phyloP scores from a whole-genome alignment of 1,140 invertebrate species.

The Melitaea cinxia region DNA sequence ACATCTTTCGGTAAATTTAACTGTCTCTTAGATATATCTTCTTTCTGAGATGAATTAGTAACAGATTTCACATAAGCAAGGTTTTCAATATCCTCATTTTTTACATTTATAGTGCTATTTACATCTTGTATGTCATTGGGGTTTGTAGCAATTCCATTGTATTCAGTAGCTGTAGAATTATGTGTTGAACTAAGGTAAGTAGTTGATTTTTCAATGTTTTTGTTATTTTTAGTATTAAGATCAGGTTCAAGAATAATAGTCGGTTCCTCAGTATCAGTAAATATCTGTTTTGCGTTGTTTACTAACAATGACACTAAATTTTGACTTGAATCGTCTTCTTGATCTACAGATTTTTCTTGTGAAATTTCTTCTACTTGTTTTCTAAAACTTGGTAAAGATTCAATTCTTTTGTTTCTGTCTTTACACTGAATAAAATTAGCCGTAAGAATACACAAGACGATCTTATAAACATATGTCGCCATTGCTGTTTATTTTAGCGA shows the following conservation, averaged over 20 bases:
- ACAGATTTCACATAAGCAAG: not conserved
- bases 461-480: not conserved
- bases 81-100: not conserved
- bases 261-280: slow-evolving; percentile 35
- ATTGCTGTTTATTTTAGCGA: not conserved
- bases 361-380: slow-evolving; percentile 48
- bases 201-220: not conserved
- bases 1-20: slow-evolving; percentile 40
- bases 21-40: not conserved
- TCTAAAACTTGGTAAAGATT: slow-evolving; percentile 45
- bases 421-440: not conserved
- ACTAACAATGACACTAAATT: slow-evolving; percentile 57
- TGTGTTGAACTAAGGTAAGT: not conserved
- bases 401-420: slow-evolving; percentile 20
- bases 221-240: not conserved
- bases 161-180: not conserved
- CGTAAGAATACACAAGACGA: not conserved
- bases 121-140: not conserved
- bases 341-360: slow-evolving; percentile 32
- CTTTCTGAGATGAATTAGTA: not conserved
- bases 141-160: not conserved
- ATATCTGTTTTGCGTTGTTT: slow-evolving; percentile 59
- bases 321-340: slow-evolving; percentile 37
- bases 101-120: not conserved
- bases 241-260: slow-evolving; percentile 11